These are phyloP conservation scores for Lutjanus erythropterus DNA, from an alignment of 2,113 vertebrate species.

Conservation along the genomic window DNA sequence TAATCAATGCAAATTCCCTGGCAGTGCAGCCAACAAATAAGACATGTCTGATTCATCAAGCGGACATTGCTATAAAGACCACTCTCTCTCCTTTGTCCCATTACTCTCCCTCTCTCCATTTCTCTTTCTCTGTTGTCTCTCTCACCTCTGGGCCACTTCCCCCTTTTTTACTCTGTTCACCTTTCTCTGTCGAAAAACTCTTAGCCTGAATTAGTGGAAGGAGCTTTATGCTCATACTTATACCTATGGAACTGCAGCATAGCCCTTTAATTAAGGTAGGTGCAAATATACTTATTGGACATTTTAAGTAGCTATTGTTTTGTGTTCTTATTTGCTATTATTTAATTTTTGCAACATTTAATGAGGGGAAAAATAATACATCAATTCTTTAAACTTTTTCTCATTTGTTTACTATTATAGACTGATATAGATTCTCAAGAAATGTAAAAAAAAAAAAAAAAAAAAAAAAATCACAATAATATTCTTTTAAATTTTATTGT, in stretches of 20 bases:
- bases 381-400: not conserved
- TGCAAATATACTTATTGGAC: constrained; percentile 68
- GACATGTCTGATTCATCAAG: constrained; percentile 93
- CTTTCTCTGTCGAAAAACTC: constrained; percentile 66
- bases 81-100: constrained; percentile 89
- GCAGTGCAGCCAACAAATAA: constrained; percentile 88
- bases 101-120: constrained; percentile 54
- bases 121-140: constrained; percentile 23
- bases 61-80: constrained; percentile 92
- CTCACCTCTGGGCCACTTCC: constrained; percentile 73
- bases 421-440: too few species aligned
- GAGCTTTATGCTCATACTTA: constrained; percentile 86
- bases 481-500: not conserved
- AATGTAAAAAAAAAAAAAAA: too few species aligned
- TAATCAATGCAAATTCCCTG: constrained; percentile 98
- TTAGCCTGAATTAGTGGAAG: constrained; percentile 80
- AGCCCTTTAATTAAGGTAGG: constrained; percentile 90
- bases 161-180: constrained; percentile 66
- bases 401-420: not conserved
- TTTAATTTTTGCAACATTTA: not conserved
- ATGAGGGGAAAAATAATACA: not conserved
- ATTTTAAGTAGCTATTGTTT: not conserved
- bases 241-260: constrained; percentile 86
- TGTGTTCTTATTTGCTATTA: not conserved
- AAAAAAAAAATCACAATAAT: not conserved